Percentiles rank a stretch among this genome's conserved stretches.
phyloP scores from a whole-genome alignment of 1,140 invertebrate species.

The Metopolophium dirhodum region DNA sequence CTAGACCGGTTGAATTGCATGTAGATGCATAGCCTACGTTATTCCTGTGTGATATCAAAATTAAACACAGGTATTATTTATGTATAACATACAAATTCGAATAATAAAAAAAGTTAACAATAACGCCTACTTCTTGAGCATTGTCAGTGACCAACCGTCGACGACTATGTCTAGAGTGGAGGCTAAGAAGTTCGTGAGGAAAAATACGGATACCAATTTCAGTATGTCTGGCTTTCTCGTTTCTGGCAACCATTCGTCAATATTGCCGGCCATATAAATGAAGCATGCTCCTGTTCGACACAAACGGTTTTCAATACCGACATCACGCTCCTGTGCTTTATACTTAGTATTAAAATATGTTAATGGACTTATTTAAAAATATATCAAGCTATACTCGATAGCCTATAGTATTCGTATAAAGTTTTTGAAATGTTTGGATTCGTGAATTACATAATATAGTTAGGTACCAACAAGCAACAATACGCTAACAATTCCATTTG shows the following conservation, averaged over 20 bases:
- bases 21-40: conserved; percentile 99
- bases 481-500: background rate
- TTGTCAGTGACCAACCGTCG: conserved; percentile 99
- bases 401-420: no score
- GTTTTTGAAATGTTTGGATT: background rate
- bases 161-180: conserved; percentile 99
- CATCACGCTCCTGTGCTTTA: no score
- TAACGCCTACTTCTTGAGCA: conserved; percentile 81
- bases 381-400: no score
- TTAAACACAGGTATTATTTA: background rate
- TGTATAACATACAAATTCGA: no score
- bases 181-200: conserved; percentile 81
- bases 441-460: background rate
- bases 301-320: background rate
- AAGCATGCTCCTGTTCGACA: background rate
- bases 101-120: no score
- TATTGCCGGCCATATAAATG: background rate
- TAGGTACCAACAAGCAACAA: no score
- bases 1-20: conserved; percentile 98
- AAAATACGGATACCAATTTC: conserved; percentile 73
- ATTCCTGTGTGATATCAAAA: conserved; percentile 63
- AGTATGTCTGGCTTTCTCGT: conserved; percentile 74
- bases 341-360: no score
- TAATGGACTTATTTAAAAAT: no score
- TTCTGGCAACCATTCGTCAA: background rate